Percentiles rank a stretch among this genome's conserved stretches.
These are phyloP conservation scores for Vollenhovia emeryi DNA, from an alignment of 1,140 invertebrate species.

Conservation along the genomic window DNA sequence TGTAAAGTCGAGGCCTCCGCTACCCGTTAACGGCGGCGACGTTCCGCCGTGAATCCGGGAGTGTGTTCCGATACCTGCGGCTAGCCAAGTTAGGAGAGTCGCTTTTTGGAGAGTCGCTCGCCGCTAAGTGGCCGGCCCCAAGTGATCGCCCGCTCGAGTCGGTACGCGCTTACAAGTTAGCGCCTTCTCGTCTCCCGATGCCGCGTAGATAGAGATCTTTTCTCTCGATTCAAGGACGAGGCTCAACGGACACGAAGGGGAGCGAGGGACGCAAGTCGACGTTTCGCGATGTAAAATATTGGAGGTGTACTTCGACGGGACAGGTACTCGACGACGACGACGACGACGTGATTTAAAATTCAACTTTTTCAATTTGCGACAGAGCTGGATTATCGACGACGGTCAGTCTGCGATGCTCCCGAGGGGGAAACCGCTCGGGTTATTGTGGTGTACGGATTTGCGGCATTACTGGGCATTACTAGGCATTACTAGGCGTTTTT, in stretches of 20 bases:
- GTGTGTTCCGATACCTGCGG: slow-evolving; percentile 9
- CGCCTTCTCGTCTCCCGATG: slow-evolving; percentile 43
- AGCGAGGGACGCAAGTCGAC: neutral
- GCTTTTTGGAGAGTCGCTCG: slow-evolving; percentile 42
- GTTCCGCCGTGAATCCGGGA: neutral
- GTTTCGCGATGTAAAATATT: neutral
- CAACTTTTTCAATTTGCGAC: neutral
- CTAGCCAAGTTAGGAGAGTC: slow-evolving; percentile 24
- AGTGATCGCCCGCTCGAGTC: slow-evolving; percentile 28
- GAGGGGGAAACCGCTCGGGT: no score
- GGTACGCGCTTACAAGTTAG: slow-evolving; percentile 51
- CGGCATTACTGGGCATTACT: no score
- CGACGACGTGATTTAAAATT: neutral
- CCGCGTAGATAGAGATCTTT: slow-evolving; percentile 44
- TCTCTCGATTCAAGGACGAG: slow-evolving; percentile 30
- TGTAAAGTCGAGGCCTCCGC: slow-evolving; percentile 38
- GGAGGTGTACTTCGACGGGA: neutral
- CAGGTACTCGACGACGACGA: neutral
- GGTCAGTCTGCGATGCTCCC: neutral
- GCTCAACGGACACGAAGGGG: neutral
- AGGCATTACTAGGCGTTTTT: no score
- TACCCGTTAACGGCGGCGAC: neutral
- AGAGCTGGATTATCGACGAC: neutral
- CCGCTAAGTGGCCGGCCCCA: slow-evolving; percentile 59
- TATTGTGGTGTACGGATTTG: no score